Evolutionary conservation across 2,797 vertebrate species (phyloP).

Genomic region (Salmo trutta): DNA sequence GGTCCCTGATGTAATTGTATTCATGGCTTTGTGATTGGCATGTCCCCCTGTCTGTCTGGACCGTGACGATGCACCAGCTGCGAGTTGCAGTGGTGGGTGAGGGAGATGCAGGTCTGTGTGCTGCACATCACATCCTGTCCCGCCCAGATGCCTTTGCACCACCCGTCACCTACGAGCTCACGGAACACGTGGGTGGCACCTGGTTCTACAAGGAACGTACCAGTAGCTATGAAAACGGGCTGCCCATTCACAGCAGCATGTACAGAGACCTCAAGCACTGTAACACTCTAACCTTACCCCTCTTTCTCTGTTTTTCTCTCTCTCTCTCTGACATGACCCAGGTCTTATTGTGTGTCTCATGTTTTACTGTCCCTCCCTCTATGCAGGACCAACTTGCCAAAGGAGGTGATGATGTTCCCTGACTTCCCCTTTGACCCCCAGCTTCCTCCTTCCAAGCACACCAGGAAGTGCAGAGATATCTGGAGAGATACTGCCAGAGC

Average conservation of each 20-base stretch:
- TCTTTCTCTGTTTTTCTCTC: neutral
- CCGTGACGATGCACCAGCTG: constrained; percentile 27
- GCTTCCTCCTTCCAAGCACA: constrained; percentile 78
- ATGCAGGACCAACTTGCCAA: constrained; percentile 82
- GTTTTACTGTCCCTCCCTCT: neutral
- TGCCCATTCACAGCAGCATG: constrained; percentile 78
- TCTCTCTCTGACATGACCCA: neutral
- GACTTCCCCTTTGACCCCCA: constrained; percentile 77
- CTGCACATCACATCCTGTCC: constrained; percentile 74
- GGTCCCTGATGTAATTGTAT: neutral
- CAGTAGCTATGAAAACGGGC: constrained; percentile 35
- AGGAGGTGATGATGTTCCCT: constrained; percentile 85
- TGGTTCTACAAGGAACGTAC: constrained; percentile 77
- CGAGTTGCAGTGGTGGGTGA: constrained; percentile 79
- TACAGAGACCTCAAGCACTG: constrained; percentile 79
- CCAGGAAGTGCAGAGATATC: constrained; percentile 73
- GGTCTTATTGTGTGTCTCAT: neutral
- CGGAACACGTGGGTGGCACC: constrained; percentile 71
- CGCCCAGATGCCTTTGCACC: constrained; percentile 57
- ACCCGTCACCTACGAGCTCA: constrained; percentile 77
- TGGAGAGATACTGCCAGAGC: constrained; percentile 72
- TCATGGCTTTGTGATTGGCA: neutral
- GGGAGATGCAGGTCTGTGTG: constrained; percentile 78
- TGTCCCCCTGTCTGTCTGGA: neutral
- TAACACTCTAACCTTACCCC: neutral